Evolutionary conservation across 2,888 invertebrate species (phyloP).

Genomic region (Lepidonotus clava): DNA sequence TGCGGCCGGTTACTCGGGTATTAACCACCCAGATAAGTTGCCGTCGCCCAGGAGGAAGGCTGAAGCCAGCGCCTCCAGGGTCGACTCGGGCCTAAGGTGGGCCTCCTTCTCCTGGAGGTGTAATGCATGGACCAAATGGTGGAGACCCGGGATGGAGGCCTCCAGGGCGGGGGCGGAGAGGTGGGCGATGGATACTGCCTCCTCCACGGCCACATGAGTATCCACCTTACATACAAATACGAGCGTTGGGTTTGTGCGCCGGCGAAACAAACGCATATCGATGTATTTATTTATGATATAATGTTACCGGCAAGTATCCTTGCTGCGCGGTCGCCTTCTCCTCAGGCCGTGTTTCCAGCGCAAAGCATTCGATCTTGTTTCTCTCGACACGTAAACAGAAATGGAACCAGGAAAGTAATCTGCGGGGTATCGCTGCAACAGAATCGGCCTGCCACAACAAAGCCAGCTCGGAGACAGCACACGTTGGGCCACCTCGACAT

Average conservation of each 20-base stretch:
- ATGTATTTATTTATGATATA: conserved; percentile 53
- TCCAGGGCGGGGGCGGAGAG: neutral
- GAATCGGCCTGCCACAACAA: conserved; percentile 5
- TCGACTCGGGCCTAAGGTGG: neutral
- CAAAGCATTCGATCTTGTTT: conserved; percentile 53
- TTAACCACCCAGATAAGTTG: too few species aligned
- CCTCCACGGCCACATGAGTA: conserved; percentile 3
- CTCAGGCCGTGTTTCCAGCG: conserved; percentile 30
- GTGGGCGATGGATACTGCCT: neutral
- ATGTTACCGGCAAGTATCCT: conserved; percentile 45
- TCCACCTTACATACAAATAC: conserved; percentile 45
- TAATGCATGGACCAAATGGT: neutral
- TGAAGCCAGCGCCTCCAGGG: neutral
- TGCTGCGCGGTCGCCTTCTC: neutral
- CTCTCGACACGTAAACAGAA: conserved; percentile 50
- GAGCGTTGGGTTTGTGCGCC: conserved; percentile 47
- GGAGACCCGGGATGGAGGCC: conserved; percentile 3
- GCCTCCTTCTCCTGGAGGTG: conserved; percentile 14
- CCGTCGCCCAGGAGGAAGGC: neutral
- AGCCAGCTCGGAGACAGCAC: neutral
- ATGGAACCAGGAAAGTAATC: conserved; percentile 48
- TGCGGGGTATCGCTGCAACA: conserved; percentile 36
- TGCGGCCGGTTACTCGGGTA: too few species aligned
- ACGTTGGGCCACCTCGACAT: neutral
- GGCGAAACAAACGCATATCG: conserved; percentile 52